Base-by-base conservation (phyloP, 1,140 invertebrate species). In the Drosophila littoralis region DNA sequence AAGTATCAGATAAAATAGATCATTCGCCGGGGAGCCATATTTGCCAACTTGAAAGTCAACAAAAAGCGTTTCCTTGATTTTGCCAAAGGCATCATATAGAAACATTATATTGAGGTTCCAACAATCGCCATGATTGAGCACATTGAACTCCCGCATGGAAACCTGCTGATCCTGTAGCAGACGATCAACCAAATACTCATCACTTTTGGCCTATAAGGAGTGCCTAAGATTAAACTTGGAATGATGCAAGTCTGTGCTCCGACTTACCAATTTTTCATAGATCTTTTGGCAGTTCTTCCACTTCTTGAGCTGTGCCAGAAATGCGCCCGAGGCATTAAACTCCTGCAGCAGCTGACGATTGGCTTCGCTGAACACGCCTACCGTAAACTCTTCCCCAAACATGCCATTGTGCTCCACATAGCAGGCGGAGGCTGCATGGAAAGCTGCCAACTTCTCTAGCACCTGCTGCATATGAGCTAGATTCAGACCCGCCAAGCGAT, bases 61-160 rank as follows among this genome's bases (percentile, higher is more conserved):
- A 42, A 92, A 91, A 0, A 83, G 59, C 0, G 84, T 84, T 15
- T 92, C 76, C 60, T 80, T 92, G n/a, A 92, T 90, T 75, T 93
- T 93, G 5, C 92, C 92, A 22, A 91, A 81, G 2, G 85, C 82
- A 65, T 86, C 84, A 55, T 93, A 93, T 54, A 89, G 91, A 60
- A 95, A 95, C 75, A 96, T 89, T 82, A 95, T 94, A 65, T 96
- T 96, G 73, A 95, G 95, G 1, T 94, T 90, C 95, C 95, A 96
- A 9, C 93, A 93, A 77, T 96, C 95, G 10, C 95, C 95, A 64
- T 96, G 95, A 75, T 94, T 94, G 6, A 96, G 91, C 6, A 95
- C 94, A 65, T 94, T 93, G 66, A 95, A 95, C 38, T 94, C 93
- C 33, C 93, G 92, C 67, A 33, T 94, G 65, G 46, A 76, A 51